A percentile compares a stretch with the other conserved stretches of the same genome.
These are phyloP conservation scores for Siderastrea siderea DNA, from an alignment of 92 coral and sea anemone genomes.

Conservation along the genomic window DNA sequence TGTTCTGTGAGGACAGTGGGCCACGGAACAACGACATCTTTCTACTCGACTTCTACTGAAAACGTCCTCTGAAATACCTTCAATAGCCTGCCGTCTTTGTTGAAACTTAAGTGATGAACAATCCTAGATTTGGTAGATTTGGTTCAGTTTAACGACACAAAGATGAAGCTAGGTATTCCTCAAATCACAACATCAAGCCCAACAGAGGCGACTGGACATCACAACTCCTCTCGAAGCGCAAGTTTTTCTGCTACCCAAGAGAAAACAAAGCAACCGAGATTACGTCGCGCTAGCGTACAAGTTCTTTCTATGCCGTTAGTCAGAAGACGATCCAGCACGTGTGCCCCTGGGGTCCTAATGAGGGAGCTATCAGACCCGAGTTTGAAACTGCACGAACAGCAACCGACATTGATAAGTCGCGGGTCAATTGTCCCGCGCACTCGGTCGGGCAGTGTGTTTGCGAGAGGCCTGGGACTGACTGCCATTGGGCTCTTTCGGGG, in stretches of 20 bases:
- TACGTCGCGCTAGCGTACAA: neutral
- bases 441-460: neutral
- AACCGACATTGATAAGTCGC: neutral
- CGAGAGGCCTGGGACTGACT: conserved; percentile 13
- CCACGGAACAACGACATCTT: neutral
- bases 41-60: neutral
- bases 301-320: neutral
- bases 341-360: neutral
- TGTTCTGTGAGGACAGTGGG: neutral
- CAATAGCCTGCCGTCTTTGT: neutral
- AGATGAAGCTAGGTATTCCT: neutral
- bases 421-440: conserved; percentile 2
- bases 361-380: neutral
- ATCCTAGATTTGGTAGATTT: neutral
- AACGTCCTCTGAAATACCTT: too few relatives aligned
- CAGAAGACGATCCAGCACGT: conserved; percentile 5
- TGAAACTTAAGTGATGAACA: neutral
- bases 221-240: neutral
- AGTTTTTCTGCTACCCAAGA: conserved; percentile 6
- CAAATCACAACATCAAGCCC: neutral
- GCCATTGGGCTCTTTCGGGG: neutral
- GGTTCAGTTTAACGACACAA: neutral
- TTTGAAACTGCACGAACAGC: neutral
- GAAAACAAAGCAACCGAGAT: neutral
- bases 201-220: neutral